phyloP scores from a whole-genome alignment of 2,113 vertebrate species.

The Beaufortia kweichowensis region DNA sequence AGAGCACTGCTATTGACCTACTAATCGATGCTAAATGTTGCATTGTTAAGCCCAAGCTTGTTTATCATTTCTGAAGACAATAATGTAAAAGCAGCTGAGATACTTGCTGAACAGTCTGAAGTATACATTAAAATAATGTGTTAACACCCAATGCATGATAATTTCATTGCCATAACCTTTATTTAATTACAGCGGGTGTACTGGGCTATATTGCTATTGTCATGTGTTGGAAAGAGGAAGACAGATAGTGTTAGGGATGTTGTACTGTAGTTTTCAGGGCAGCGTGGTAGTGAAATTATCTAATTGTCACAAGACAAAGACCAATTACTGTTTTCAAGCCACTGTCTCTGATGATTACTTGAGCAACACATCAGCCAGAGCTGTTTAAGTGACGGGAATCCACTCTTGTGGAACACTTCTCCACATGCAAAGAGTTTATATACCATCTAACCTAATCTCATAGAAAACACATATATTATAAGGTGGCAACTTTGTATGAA shows the following conservation, averaged over 20 bases:
- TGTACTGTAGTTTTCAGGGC: neutral
- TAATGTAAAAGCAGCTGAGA: constrained; percentile 1
- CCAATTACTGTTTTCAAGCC: neutral
- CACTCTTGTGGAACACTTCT: neutral
- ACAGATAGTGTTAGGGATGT: neutral
- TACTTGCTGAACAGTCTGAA: too few species aligned
- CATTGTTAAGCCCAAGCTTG: neutral
- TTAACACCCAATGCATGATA: neutral
- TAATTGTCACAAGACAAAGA: constrained; percentile 11
- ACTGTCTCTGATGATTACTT: neutral
- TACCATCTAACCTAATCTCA: too few species aligned
- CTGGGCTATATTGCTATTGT: neutral
- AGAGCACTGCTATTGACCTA: neutral
- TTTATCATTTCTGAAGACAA: neutral
- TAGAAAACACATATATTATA: too few species aligned
- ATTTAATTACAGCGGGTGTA: neutral
- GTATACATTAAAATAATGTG: neutral
- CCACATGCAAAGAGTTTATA: too few species aligned
- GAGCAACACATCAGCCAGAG: neutral
- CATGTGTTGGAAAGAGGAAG: neutral
- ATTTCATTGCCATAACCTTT: neutral
- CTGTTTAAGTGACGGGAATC: constrained; percentile 24
- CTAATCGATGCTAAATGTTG: neutral
- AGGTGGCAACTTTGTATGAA: too few species aligned
- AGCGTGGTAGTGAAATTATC: neutral